These are phyloP conservation scores for Melanotaenia duboulayi DNA, from an alignment of 2,113 vertebrate species.

Conservation along the genomic window DNA sequence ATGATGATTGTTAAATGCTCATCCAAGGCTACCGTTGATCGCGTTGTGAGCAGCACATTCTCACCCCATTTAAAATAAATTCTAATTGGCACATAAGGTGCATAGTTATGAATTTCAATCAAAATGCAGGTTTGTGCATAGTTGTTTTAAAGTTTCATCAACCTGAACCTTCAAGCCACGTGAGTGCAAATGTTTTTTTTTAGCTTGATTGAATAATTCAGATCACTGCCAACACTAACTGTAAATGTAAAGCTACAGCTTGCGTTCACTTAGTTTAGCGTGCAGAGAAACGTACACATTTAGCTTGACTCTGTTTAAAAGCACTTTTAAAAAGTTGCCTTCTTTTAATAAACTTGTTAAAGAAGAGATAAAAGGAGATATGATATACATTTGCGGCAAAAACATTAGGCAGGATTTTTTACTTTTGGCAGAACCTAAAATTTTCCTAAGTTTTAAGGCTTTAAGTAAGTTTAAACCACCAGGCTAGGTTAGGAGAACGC, in stretches of 20 bases:
- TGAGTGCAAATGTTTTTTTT: not conserved
- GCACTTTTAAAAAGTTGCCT: too few relatives aligned
- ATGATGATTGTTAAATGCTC: not conserved
- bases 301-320: not conserved
- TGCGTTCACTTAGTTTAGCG: not conserved
- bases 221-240: too few relatives aligned
- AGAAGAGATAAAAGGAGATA: too few relatives aligned
- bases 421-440: too few relatives aligned
- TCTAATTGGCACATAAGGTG: not conserved
- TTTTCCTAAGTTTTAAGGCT: too few relatives aligned
- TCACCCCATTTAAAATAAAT: not conserved
- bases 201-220: not conserved
- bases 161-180: not conserved
- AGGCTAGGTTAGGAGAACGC: too few relatives aligned
- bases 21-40: not conserved
- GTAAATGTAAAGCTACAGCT: not conserved
- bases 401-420: too few relatives aligned
- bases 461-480: too few relatives aligned
- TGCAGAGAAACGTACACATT: not conserved
- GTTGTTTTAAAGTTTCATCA: not conserved
- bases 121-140: not conserved
- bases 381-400: too few relatives aligned
- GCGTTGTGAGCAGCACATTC: not conserved
- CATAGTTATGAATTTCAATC: not conserved
- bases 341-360: too few relatives aligned